Conservation (phyloP, 2,888 invertebrate species). For the Tipula unca region DNA sequence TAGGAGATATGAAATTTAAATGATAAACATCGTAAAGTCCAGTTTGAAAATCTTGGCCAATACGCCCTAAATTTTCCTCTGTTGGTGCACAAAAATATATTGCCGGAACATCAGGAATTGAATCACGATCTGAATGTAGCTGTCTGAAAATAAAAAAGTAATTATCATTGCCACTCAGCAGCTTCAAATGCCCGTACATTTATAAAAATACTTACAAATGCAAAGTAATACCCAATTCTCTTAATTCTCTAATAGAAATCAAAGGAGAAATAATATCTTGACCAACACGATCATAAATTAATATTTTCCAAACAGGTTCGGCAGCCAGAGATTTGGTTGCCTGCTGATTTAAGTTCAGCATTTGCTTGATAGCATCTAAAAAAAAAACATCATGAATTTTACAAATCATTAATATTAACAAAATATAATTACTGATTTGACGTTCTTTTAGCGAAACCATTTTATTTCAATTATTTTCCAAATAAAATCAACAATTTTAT, state of each 20-base stretch:
- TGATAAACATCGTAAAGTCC: slow-evolving; percentile 91
- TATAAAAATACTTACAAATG: slow-evolving; percentile 68
- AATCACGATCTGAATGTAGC: slow-evolving; percentile 77
- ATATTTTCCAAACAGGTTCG: slow-evolving; percentile 93
- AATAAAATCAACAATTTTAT: slow-evolving; percentile 14
- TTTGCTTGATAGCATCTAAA: slow-evolving; percentile 85
- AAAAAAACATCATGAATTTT: slow-evolving; percentile 28
- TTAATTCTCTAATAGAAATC: slow-evolving; percentile 87
- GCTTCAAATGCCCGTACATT: neutral
- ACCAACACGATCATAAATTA: slow-evolving; percentile 92
- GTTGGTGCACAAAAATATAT: slow-evolving; percentile 96
- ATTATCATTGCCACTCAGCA: no score
- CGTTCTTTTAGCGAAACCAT: slow-evolving; percentile 63
- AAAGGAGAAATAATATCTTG: slow-evolving; percentile 98
- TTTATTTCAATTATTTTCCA: slow-evolving; percentile 22
- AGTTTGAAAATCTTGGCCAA: slow-evolving; percentile 81
- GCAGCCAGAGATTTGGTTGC: slow-evolving; percentile 64
- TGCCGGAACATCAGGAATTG: slow-evolving; percentile 98
- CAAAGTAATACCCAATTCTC: slow-evolving; percentile 93
- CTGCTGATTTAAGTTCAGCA: slow-evolving; percentile 86
- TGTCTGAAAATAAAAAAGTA: slow-evolving; percentile 46
- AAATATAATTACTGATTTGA: slow-evolving; percentile 56
- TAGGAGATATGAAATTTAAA: slow-evolving; percentile 93
- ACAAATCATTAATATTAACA: neutral
- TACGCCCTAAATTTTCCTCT: slow-evolving; percentile 90